A percentile compares a stretch with the other conserved stretches of the same genome.
phyloP scores from a whole-genome alignment of 2,797 vertebrate genomes.

The Trichosurus vulpecula region DNA sequence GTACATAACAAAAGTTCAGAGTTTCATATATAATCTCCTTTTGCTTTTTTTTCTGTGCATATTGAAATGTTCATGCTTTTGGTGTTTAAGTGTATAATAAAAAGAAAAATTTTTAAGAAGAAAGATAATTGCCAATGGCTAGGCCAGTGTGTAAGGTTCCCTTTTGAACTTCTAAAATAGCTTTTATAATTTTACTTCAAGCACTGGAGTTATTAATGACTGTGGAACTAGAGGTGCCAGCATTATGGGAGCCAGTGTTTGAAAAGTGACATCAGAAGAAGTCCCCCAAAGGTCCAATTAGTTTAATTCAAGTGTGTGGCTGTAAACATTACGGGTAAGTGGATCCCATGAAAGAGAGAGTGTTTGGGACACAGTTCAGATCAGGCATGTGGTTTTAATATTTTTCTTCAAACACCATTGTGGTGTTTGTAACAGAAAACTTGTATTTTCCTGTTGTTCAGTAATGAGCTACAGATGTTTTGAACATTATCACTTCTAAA shows the following conservation, averaged over 20 bases:
- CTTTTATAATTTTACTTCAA: constrained; percentile 3
- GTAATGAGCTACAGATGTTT: constrained; percentile 77
- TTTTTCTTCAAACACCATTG: constrained; percentile 53
- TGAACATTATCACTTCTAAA: constrained; percentile 70
- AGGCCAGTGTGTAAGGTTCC: background rate
- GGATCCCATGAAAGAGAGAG: constrained; percentile 71
- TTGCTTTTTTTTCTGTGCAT: background rate
- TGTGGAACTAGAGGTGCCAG: constrained; percentile 64
- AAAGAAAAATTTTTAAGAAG: background rate
- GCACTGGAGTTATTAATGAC: constrained; percentile 33
- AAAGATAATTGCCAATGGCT: background rate
- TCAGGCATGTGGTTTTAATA: constrained; percentile 68
- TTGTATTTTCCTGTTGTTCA: constrained; percentile 74
- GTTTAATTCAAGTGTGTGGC: constrained; percentile 58
- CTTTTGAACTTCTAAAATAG: constrained; percentile 30
- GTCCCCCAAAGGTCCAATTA: constrained; percentile 73
- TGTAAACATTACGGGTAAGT: constrained; percentile 73
- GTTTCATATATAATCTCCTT: background rate
- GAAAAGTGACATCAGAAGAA: constrained; percentile 46
- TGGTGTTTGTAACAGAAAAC: constrained; percentile 12
- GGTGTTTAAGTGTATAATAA: background rate
- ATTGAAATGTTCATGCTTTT: background rate
- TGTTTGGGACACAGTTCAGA: constrained; percentile 66
- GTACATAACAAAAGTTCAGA: background rate
- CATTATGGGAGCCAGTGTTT: constrained; percentile 42